Base-by-base conservation (phyloP, 2,888 invertebrate species). In the Pecten maximus region DNA sequence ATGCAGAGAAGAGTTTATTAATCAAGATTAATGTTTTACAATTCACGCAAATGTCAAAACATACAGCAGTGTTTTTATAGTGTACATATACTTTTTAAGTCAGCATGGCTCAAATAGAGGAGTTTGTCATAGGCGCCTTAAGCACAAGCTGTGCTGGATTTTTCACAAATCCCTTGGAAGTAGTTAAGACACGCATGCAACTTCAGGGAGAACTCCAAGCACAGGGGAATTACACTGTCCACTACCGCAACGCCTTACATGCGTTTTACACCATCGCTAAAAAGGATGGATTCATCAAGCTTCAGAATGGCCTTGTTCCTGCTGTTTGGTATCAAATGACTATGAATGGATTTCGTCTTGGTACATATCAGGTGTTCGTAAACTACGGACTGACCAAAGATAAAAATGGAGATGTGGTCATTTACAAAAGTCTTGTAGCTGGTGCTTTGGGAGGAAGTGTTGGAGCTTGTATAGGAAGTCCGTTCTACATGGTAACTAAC, bases 151-250 rank as follows among this genome's bases (percentile, higher is more conserved):
- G 98, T 40, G 98, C 99, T 0, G 98, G 98, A 2, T 95, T 98
- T 87, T 98, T 99, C 95, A 98, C 98, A 0, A 99, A 99, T 96
- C 99, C 99, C 0, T 97, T 98, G 94, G 99, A 99, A 96, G 98
- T 99, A 2, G 98, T 98, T 23, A 99, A 99, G 97, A 98, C 98
- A 0, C 97, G 99, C 28, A 97, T 99, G 95, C 99, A 99, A 96
- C 97, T 99, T 28, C 99, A 99, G 94, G 97, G 97, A 6, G 97
- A 99, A 97, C 96, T 99, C 40, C 97, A 97, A 91, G 98, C 98
- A 0, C 97, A 97, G 87, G 98, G 98, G 0, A 97, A 98, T 0
- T 98, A 98, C 95, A 94, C 95, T 0, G 95, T 97, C 28, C 95
- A 96, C 91, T 96, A 96, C 93, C 98, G 97, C 92, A 98, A 98